These are phyloP conservation scores for Andinoacara biseriatus DNA, from an alignment of 2,113 vertebrate genomes.

Conservation along the genomic window DNA sequence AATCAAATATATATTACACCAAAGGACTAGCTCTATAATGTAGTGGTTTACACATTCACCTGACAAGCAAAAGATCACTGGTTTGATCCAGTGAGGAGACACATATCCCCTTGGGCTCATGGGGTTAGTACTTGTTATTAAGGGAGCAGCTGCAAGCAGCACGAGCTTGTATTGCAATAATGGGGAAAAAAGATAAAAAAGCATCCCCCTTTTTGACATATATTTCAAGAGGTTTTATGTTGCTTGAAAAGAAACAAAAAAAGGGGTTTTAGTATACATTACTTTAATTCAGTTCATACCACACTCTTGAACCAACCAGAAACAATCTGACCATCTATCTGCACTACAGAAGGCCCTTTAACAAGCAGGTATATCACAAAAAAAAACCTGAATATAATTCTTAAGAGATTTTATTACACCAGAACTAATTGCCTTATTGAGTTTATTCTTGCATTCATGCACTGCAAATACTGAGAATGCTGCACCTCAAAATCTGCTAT, in stretches of 20 bases:
- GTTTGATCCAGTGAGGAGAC: not conserved
- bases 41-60: not conserved
- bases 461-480: not conserved
- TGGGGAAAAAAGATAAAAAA: not conserved
- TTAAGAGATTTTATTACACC: constrained; percentile 27
- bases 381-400: not conserved
- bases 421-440: constrained; percentile 4
- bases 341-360: not conserved
- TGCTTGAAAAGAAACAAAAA: not conserved
- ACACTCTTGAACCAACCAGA: not conserved
- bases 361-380: constrained; percentile 4
- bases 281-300: too few species aligned
- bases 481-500: constrained; percentile 5
- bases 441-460: not conserved
- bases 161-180: not conserved
- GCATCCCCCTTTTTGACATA: not conserved
- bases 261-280: not conserved
- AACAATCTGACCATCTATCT: not conserved
- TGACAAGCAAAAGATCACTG: not conserved
- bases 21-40: not conserved
- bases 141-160: not conserved
- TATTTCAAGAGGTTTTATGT: not conserved
- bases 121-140: not conserved
- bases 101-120: not conserved
- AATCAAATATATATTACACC: not conserved